Percentiles rank a stretch among this genome's conserved stretches.
Evolutionary conservation across 2,113 vertebrate genomes (phyloP).

Genomic region (Istiophorus platypterus): DNA sequence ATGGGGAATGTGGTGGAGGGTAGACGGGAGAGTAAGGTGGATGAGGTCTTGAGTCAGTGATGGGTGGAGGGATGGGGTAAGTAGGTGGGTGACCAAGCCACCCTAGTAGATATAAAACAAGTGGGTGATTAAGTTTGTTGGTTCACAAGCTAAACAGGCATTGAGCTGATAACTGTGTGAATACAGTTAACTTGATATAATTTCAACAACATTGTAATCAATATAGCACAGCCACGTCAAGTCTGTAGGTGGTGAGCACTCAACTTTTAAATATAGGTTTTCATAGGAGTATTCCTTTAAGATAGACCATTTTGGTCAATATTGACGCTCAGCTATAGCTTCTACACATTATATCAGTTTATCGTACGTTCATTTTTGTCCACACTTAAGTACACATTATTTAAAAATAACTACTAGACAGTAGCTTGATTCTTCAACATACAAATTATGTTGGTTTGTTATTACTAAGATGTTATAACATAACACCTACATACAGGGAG

Average conservation of each 20-base stretch:
- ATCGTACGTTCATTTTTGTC: neutral
- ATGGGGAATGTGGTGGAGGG: conserved; percentile 19
- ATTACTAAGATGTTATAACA: neutral
- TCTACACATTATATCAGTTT: neutral
- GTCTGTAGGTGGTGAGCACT: neutral
- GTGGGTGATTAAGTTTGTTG: conserved; percentile 24
- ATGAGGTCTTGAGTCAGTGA: conserved; percentile 47
- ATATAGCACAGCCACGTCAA: neutral
- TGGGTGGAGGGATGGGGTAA: conserved; percentile 43
- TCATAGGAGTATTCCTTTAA: neutral
- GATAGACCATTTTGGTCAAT: too few relatives aligned
- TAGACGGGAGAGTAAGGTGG: conserved; percentile 28
- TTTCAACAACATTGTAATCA: neutral
- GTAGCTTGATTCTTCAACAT: neutral
- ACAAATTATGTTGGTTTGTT: neutral
- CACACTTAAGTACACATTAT: neutral
- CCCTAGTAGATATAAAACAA: conserved; percentile 21
- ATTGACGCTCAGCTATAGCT: neutral
- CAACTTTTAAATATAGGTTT: neutral
- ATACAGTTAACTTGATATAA: neutral
- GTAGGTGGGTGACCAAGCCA: conserved; percentile 39
- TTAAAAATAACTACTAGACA: neutral
- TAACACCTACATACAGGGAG: neutral
- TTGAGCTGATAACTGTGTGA: conserved; percentile 30
- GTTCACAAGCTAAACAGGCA: conserved; percentile 10